A percentile compares a stretch with the other conserved stretches of the same genome.
These are phyloP conservation scores for Dryas iulia DNA, from an alignment of 1,140 invertebrate species.

Conservation along the genomic window DNA sequence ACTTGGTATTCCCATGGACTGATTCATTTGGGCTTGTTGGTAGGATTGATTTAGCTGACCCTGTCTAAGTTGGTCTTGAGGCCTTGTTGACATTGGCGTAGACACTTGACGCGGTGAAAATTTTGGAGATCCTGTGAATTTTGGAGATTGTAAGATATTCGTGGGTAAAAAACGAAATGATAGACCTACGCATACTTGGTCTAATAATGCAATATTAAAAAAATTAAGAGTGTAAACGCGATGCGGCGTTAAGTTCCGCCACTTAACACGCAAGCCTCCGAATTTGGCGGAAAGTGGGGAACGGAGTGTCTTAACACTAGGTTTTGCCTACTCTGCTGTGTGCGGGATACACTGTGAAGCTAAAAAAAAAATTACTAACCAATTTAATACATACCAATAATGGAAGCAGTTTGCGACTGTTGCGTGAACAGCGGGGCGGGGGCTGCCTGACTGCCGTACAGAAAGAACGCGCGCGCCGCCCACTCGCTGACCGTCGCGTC, in stretches of 20 bases:
- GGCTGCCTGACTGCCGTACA: conserved; percentile 91
- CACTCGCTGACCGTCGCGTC: conserved; percentile 85
- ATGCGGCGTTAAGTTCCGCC: too few species aligned
- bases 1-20: conserved; percentile 52
- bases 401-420: conserved; percentile 51
- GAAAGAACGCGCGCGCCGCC: conserved; percentile 95
- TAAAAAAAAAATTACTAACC: too few species aligned
- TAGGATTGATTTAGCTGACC: conserved; percentile 61
- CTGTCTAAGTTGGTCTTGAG: conserved; percentile 56
- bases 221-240: too few species aligned
- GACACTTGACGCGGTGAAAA: conserved; percentile 78
- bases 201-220: too few species aligned
- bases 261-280: too few species aligned
- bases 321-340: too few species aligned
- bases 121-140: conserved; percentile 76
- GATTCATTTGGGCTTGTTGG: conserved; percentile 53
- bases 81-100: conserved; percentile 71
- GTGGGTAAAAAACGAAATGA: too few species aligned
- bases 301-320: too few species aligned
- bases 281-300: too few species aligned
- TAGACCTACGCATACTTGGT: too few species aligned
- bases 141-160: too few species aligned
- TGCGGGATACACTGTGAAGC: too few species aligned
- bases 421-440: conserved; percentile 50
- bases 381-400: conserved; percentile 50